Percentiles rank a stretch among this genome's conserved stretches.
Evolutionary conservation across 2,888 invertebrate species (phyloP).

Genomic region (Cenopis cana): DNA sequence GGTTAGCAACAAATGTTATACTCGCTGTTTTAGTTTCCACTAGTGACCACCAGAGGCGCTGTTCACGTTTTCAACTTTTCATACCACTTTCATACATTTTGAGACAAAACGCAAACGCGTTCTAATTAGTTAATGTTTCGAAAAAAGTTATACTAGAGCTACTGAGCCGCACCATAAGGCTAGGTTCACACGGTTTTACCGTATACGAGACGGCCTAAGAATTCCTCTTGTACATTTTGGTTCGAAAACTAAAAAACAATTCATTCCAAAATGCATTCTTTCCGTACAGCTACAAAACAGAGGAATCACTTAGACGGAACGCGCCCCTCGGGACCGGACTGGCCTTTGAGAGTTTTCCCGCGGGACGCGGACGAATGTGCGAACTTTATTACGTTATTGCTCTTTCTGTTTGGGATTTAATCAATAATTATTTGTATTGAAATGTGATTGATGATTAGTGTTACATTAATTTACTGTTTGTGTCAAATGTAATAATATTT

Average conservation of each 20-base stretch:
- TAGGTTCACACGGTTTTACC: too few species aligned
- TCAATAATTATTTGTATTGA: slow-evolving; percentile 9
- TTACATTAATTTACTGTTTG: slow-evolving; percentile 1
- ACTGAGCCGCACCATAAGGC: too few species aligned
- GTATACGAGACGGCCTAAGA: too few species aligned
- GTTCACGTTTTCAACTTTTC: too few species aligned
- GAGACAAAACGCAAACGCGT: too few species aligned
- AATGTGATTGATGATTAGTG: slow-evolving; percentile 4
- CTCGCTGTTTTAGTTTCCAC: too few species aligned
- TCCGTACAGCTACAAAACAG: slow-evolving; percentile 11
- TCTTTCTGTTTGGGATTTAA: slow-evolving; percentile 21
- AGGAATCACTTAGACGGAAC: slow-evolving; percentile 19
- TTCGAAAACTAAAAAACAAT: not conserved
- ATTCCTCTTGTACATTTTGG: too few species aligned
- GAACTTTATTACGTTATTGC: slow-evolving; percentile 20
- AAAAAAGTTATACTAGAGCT: too few species aligned
- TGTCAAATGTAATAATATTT: not conserved
- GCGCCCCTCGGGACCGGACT: not conserved
- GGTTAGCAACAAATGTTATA: too few species aligned
- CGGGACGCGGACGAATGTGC: slow-evolving; percentile 17
- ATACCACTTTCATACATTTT: too few species aligned
- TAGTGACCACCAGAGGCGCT: too few species aligned
- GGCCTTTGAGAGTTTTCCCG: slow-evolving; percentile 7
- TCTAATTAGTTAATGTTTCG: too few species aligned
- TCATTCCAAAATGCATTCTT: not conserved